Evolutionary conservation across 2,888 invertebrate species (phyloP).

Genomic region (Conchocele bisecta): DNA sequence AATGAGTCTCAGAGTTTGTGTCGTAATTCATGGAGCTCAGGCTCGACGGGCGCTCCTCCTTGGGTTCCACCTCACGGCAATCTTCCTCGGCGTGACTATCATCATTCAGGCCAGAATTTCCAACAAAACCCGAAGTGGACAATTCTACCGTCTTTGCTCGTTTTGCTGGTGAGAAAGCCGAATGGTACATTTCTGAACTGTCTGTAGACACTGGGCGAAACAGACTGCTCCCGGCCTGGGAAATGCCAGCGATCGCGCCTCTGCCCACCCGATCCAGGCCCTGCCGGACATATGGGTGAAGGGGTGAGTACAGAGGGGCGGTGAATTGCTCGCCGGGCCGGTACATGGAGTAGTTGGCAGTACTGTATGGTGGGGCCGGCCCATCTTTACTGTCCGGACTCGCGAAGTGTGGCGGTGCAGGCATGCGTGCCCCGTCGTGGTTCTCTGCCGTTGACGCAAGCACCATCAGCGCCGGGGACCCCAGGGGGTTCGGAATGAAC

Average conservation of each 20-base stretch:
- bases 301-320: conserved; percentile 76
- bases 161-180: conserved; percentile 78
- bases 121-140: conserved; percentile 21
- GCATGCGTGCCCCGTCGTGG: conserved; percentile 69
- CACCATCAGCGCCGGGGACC: conserved; percentile 78
- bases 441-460: conserved; percentile 77
- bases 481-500: conserved; percentile 75
- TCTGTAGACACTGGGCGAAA: conserved; percentile 74
- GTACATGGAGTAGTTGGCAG: conserved; percentile 73
- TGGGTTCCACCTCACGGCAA: conserved; percentile 54
- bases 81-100: conserved; percentile 52
- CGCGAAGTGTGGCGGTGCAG: conserved; percentile 65
- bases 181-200: conserved; percentile 71
- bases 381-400: conserved; percentile 71
- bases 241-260: conserved; percentile 68
- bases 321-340: conserved; percentile 77
- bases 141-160: conserved; percentile 69
- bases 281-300: conserved; percentile 73
- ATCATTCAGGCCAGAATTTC: too few species aligned
- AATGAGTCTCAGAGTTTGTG: conserved; percentile 75
- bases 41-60: conserved; percentile 76
- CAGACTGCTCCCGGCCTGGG: conserved; percentile 70
- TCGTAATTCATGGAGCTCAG: conserved; percentile 72
- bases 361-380: conserved; percentile 63
- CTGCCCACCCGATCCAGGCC: conserved; percentile 68